phyloP scores from a whole-genome alignment of 1,140 invertebrate genomes.

The Brachionus paranguensis region DNA sequence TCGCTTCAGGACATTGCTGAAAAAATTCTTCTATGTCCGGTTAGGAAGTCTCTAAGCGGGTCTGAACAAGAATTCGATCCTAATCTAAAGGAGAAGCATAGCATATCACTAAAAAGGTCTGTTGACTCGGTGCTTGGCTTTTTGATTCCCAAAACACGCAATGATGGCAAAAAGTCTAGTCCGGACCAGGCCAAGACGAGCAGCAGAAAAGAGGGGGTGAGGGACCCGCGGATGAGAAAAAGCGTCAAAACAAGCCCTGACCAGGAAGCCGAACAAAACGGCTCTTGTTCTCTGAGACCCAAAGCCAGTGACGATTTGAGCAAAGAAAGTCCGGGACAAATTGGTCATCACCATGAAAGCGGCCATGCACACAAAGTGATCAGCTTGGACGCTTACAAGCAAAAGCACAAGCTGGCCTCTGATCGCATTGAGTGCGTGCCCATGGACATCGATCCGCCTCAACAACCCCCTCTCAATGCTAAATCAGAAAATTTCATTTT shows the following conservation, averaged over 20 bases:
- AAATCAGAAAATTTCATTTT: background rate
- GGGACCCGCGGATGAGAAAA: background rate
- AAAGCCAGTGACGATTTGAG: background rate
- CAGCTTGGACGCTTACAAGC: background rate
- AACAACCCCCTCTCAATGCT: background rate
- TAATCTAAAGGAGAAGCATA: background rate
- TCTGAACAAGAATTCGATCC: background rate
- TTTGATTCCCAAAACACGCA: background rate
- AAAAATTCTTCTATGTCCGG: background rate
- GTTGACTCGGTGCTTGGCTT: background rate
- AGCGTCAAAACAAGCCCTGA: background rate
- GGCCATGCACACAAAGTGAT: background rate
- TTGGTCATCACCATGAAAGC: background rate
- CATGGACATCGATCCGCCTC: background rate
- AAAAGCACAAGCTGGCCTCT: background rate
- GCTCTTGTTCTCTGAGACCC: background rate
- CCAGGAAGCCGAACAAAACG: background rate
- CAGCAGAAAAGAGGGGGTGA: background rate
- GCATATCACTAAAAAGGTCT: background rate
- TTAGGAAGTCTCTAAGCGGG: background rate
- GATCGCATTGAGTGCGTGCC: background rate
- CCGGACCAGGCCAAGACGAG: background rate
- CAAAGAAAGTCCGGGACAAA: too few species aligned
- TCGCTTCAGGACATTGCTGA: background rate
- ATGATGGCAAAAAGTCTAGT: background rate